Base-by-base conservation (phyloP, 1,140 invertebrate species). In the Sycobia sp. region DNA sequence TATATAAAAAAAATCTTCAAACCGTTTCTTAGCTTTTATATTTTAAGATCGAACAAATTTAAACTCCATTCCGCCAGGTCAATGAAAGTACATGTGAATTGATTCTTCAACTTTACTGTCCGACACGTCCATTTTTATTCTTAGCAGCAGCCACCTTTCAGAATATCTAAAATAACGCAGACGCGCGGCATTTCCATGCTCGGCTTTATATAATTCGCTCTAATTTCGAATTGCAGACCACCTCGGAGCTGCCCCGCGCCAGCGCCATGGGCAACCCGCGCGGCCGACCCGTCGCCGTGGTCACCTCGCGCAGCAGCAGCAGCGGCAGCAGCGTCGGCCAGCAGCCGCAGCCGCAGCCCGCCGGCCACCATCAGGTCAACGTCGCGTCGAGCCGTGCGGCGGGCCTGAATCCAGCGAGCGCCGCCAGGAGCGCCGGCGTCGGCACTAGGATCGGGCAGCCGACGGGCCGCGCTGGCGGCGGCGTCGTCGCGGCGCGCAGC, bases 261-360 rank as follows among this genome's bases (percentile, higher is more conserved):
- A 49, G 34, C n/a, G 23, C 11, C 18, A 38, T 3, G 29, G 18
- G 46, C 11, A 32, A 22, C 16, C 13, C 18, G n/a, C 44, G 62
- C 1, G 58, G 13, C 11, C 63, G 68, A 14, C 43, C 50, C 3
- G 13, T 2, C 56, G 13, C 14, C 59, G 83, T 85, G 20, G 84
- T 88, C 1, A 84, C 87, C 0, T 88, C 87, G 22, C 80, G 88
- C 16, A 89, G 85, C 67, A 88, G 86, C 50, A 90, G 86, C 51
- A 89, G 85, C 71, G 88, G 87, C 13, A 89, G 86, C 67, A 89
- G 86, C 36, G 79, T 84, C n/a, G 83, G 82, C n/a, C 78, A 80
- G 10, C 73, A 67, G 13, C 16, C 55, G 57, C 13, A 29, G 10
- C 10, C 29, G 20, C n/a, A 32, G 29, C 11, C 29, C n/a, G n/a